Evolutionary conservation across 2,113 vertebrate species (phyloP).

Genomic region (Podiceps cristatus): DNA sequence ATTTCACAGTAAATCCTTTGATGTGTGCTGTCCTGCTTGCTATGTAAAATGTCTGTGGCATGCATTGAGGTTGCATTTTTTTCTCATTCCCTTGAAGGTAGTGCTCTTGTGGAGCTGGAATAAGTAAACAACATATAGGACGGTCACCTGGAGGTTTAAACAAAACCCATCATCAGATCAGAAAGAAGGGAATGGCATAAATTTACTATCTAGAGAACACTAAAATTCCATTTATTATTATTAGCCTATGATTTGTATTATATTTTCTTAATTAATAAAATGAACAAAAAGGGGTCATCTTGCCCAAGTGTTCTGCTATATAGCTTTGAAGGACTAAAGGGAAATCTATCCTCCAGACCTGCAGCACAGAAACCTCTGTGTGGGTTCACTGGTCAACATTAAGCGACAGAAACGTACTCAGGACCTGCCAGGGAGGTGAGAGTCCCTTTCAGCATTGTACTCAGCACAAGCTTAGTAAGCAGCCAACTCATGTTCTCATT

Average conservation of each 20-base stretch:
- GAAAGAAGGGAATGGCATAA: background rate
- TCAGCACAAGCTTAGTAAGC: background rate
- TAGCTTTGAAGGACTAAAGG: background rate
- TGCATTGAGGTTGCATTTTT: slow-evolving; percentile 71
- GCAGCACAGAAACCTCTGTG: background rate
- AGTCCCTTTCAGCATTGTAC: background rate
- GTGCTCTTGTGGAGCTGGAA: slow-evolving; percentile 65
- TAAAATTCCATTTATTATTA: background rate
- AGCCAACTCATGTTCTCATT: background rate
- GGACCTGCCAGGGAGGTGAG: background rate
- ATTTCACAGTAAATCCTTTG: slow-evolving; percentile 65
- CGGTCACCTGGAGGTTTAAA: slow-evolving; percentile 56
- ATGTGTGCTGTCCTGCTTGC: slow-evolving; percentile 43
- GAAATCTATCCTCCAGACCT: background rate
- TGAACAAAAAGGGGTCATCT: background rate
- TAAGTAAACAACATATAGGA: slow-evolving; percentile 67
- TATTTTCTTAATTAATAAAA: background rate
- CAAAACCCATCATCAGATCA: slow-evolving; percentile 11
- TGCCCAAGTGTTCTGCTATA: background rate
- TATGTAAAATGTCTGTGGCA: slow-evolving; percentile 67
- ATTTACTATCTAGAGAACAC: background rate
- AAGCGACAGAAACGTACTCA: background rate
- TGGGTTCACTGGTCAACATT: background rate
- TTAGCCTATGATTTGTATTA: background rate
- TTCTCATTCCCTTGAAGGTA: slow-evolving; percentile 62